Conservation (phyloP, 2,888 invertebrate species). For the Leptarthrus brevirostris region DNA sequence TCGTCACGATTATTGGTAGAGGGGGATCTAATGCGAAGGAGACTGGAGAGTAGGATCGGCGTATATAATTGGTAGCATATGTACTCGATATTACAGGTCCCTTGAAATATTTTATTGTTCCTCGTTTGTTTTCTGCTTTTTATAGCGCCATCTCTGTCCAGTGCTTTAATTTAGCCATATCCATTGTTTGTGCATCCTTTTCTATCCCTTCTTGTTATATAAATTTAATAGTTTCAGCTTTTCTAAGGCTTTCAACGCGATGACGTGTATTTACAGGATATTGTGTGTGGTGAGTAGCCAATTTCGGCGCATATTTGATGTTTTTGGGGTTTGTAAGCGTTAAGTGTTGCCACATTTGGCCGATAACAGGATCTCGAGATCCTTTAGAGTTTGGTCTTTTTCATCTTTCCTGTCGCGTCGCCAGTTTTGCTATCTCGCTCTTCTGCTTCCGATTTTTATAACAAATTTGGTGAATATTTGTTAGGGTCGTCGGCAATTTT, state of each 20-base stretch:
- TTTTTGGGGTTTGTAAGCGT: conserved; percentile 47
- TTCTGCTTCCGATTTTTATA: background rate
- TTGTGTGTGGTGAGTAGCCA: conserved; percentile 47
- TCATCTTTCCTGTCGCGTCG: background rate
- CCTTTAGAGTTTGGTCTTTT: conserved; percentile 3
- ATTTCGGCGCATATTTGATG: conserved; percentile 47
- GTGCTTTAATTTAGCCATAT: background rate
- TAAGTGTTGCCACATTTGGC: conserved; percentile 47
- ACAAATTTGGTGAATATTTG: conserved; percentile 32
- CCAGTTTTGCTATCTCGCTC: background rate
- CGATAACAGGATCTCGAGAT: conserved; percentile 45
- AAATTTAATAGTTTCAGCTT: conserved; percentile 48
- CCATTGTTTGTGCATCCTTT: conserved; percentile 9
- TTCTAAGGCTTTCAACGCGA: conserved; percentile 51
- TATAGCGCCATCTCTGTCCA: background rate
- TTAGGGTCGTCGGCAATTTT: background rate
- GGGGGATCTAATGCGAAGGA: background rate
- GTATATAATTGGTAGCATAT: conserved; percentile 53
- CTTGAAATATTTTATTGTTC: conserved; percentile 53
- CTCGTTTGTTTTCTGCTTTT: conserved; percentile 49
- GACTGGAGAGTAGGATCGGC: conserved; percentile 34
- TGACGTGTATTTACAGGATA: conserved; percentile 50
- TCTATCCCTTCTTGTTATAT: conserved; percentile 20
- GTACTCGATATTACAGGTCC: conserved; percentile 54
- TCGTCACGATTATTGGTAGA: conserved; percentile 33